Evolutionary conservation across 1,140 invertebrate species (phyloP).

Genomic region (Lepidurus apus): DNA sequence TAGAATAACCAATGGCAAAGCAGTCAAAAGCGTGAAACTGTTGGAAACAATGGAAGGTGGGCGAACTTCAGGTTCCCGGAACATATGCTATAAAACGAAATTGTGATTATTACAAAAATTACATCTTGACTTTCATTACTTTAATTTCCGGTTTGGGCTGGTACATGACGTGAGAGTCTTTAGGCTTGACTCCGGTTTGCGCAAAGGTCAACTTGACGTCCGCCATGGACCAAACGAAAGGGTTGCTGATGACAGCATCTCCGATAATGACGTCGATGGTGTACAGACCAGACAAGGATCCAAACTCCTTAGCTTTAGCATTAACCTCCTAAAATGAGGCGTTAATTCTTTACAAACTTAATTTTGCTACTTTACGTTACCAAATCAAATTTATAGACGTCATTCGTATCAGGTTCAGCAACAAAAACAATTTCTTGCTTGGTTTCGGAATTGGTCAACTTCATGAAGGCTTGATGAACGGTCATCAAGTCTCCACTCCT

Average conservation of each 20-base stretch:
- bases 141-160: constrained; percentile 75
- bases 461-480: constrained; percentile 89
- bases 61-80: constrained; percentile 84
- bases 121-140: constrained; percentile 44
- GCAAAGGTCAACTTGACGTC: constrained; percentile 67
- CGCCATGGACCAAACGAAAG: constrained; percentile 77
- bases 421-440: constrained; percentile 86
- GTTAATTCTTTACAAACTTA: background rate
- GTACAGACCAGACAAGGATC: constrained; percentile 69
- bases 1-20: constrained; percentile 75
- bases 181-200: constrained; percentile 38
- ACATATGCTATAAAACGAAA: constrained; percentile 65
- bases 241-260: constrained; percentile 82
- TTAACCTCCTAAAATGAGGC: constrained; percentile 64
- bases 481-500: constrained; percentile 58
- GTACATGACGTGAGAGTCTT: constrained; percentile 46
- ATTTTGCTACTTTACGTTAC: constrained; percentile 48
- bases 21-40: constrained; percentile 77
- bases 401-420: constrained; percentile 75
- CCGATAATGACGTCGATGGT: constrained; percentile 80
- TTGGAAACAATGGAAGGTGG: constrained; percentile 81
- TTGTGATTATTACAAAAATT: constrained; percentile 32
- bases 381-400: constrained; percentile 87
- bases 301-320: constrained; percentile 72
- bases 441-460: constrained; percentile 59